Evolutionary conservation across 2,113 vertebrate species (phyloP).

Genomic region (Lepus americanus): DNA sequence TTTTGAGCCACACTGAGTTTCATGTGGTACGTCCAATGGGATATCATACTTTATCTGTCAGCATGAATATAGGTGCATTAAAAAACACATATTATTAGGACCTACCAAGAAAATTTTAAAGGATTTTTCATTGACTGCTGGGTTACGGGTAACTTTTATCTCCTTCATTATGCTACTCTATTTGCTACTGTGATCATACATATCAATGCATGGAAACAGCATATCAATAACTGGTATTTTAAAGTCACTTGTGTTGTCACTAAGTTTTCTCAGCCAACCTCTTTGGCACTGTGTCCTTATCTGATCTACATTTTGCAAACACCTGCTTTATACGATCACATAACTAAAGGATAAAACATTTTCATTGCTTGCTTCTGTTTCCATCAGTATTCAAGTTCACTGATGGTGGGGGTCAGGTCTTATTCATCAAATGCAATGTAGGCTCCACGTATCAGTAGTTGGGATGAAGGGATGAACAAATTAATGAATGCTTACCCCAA

Average conservation of each 20-base stretch:
- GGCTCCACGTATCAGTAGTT: not conserved
- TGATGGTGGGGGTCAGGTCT: not conserved
- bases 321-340: not conserved
- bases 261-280: not conserved
- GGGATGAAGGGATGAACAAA: not conserved
- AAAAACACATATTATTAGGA: not conserved
- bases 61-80: not conserved
- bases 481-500: not conserved
- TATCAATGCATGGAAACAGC: constrained; percentile 24
- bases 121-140: not conserved
- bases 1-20: not conserved
- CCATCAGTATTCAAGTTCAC: not conserved
- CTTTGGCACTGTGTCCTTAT: not conserved
- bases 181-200: not conserved
- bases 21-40: not conserved
- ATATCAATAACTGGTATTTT: not conserved
- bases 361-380: not conserved
- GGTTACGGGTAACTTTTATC: not conserved
- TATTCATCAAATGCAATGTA: not conserved
- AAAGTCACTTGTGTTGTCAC: not conserved
- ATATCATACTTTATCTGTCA: not conserved
- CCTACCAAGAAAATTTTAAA: not conserved
- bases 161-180: not conserved
- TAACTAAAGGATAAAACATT: not conserved
- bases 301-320: not conserved